phyloP scores from a whole-genome alignment of 2,797 vertebrate species.

The Sebastes oblongus region DNA sequence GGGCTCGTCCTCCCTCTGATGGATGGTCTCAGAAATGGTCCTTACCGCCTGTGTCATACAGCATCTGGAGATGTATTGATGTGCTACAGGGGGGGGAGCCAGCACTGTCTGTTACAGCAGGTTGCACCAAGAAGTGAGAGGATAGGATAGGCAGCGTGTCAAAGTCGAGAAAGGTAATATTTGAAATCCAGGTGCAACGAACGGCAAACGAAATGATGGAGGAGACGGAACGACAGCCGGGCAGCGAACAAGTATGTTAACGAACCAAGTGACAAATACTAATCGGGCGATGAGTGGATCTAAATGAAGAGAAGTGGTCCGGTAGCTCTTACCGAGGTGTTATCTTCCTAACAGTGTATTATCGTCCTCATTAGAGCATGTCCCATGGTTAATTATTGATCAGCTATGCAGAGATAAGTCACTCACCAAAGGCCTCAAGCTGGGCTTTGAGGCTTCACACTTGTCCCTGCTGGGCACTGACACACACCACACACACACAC shows the following conservation, averaged over 20 bases:
- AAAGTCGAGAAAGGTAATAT: not conserved
- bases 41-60: conserved; percentile 73
- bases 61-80: conserved; percentile 74
- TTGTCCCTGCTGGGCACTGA: conserved; percentile 46
- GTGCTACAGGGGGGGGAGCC: conserved; percentile 15
- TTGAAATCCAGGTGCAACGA: not conserved
- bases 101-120: conserved; percentile 22
- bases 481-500: conserved; percentile 20
- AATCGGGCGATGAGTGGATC: conserved; percentile 59
- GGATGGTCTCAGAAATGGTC: conserved; percentile 76
- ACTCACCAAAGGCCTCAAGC: conserved; percentile 61
- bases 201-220: not conserved
- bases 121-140: conserved; percentile 32
- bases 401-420: conserved; percentile 76
- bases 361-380: conserved; percentile 78
- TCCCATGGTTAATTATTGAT: conserved; percentile 82
- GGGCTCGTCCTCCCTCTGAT: conserved; percentile 65
- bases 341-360: conserved; percentile 74
- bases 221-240: conserved; percentile 6
- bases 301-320: conserved; percentile 64
- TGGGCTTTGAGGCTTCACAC: conserved; percentile 51
- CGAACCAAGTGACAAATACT: conserved; percentile 50
- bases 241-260: conserved; percentile 39
- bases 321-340: conserved; percentile 49
- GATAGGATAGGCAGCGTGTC: not conserved